Base-by-base conservation (phyloP, 2,113 vertebrate genomes). In the Syngnathus scovelli region DNA sequence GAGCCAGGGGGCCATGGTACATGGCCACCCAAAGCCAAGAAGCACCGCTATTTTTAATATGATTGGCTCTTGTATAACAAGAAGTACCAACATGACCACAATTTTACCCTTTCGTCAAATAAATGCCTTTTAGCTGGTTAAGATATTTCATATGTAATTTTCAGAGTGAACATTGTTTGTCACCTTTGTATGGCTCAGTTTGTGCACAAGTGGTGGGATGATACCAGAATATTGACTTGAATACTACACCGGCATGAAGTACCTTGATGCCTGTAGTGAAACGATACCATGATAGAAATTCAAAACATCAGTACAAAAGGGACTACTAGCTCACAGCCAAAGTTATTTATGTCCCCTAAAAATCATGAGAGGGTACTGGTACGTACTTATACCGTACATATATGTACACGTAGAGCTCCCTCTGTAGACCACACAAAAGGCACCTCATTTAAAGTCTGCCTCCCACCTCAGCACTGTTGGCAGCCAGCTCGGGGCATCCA, bases 401-500 rank as follows among this genome's bases (percentile, higher is more conserved):
- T 7, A 43, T 43, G 2, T 2, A 16, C 46, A 15, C 43, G 16
- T 46, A 15, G 2, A 15, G 9, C 23, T 61, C 61, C 51, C 43
- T 63, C 68, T 65, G 43, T 38, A 73, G 61, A 66, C 19, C 8
- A 61, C 12, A 1, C 27, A 55, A 43, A 11, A 43, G 9, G 11
- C 9, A 27, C 23, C 56, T 62, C 21, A 54, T 55, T 18, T 49
- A 48, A 38, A 48, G 41, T 55, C 44, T 61, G 27, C 19, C 23
- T 58, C 37, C 48, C 61, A 3, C 46, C 63, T 58, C 36, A 18
- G 61, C 59, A 69, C 73, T 74, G 75, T 78, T 67, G 49, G 64
- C 60, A 37, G 75, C 71, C 69, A 55, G 70, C 78, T 73, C 56
- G 64, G 74, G 70, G 72, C 85, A 89, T 91, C 87, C 77, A 87